Evolutionary conservation across 2,888 invertebrate genomes (phyloP).

Genomic region (Criorhina ranunculi): DNA sequence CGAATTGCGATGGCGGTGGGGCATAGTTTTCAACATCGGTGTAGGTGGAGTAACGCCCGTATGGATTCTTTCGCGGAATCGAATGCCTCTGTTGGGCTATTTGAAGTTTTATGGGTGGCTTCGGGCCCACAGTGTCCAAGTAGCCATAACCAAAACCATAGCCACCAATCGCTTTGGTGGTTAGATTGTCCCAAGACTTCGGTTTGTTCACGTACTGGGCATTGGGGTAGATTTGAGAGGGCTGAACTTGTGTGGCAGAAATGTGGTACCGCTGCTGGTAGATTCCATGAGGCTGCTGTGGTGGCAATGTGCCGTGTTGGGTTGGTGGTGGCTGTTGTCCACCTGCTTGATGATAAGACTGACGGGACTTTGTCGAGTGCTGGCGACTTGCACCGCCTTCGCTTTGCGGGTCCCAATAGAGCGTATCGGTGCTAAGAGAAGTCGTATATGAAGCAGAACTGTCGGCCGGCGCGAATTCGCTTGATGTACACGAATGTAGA

Average conservation of each 20-base stretch:
- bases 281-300: constrained; percentile 83
- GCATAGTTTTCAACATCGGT: constrained; percentile 84
- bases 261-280: constrained; percentile 83
- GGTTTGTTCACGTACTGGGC: constrained; percentile 88
- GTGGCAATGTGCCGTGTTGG: constrained; percentile 79
- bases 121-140: constrained; percentile 87
- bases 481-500: constrained; percentile 92
- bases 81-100: constrained; percentile 85
- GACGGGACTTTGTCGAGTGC: constrained; percentile 87
- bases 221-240: constrained; percentile 84
- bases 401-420: constrained; percentile 91
- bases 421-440: constrained; percentile 93
- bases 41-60: constrained; percentile 84
- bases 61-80: constrained; percentile 84
- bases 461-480: constrained; percentile 89
- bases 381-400: constrained; percentile 84
- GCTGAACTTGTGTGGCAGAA: constrained; percentile 84
- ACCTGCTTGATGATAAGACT: constrained; percentile 83
- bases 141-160: constrained; percentile 95
- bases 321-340: constrained; percentile 85
- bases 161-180: constrained; percentile 93
- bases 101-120: constrained; percentile 84
- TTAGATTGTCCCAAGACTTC: constrained; percentile 95
- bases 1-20: constrained; percentile 84
- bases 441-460: constrained; percentile 93